Base-by-base conservation (phyloP, 2,113 vertebrate species). In the Lophius piscatorius region DNA sequence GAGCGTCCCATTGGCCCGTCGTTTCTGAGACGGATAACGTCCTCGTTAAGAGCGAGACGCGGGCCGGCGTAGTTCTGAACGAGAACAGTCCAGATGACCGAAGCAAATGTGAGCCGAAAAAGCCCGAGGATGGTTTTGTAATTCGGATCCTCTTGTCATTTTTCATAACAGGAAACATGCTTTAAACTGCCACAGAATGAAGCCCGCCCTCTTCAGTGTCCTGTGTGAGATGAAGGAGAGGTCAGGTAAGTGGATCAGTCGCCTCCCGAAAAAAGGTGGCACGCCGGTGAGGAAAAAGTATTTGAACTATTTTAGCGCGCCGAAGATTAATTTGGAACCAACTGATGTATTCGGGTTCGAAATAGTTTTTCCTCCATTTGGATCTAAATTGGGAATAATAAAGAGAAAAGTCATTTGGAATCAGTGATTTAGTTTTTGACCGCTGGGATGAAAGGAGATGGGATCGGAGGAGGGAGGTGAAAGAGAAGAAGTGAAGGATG, bases 111-210 rank as follows among this genome's bases (percentile, higher is more conserved):
- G 20, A 24, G 26, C 16, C 7, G 13, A 16, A 24, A 54, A 21
- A n/a, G 4, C 4, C 18, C 14, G 21, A 46, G 33, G 26, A 23
- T 34, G 12, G 11, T 31, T 26, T 13, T 38, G 47, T 55, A 54
- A 38, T 2, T 24, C 26, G 11, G 2, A 29, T n/a, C 40, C 14
- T 46, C 14, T 47, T 17, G 64, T 22, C 9, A 35, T 44, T 66
- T 57, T 62, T 39, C 24, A 14, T 45, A 12, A 16, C 81, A 93
- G 93, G 72, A 93, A 93, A 76, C 89, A 91, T 2, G 85, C 91
- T 46, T 78, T 94, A 82, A 93, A 92, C 70, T 93, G 89, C 73
- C 93, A 92, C 76, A 79, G 87, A 61, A 93, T 92, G 93, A 94
- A 94, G 46, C 81, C 92, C 0, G 91, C 90, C 14, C 90, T 94